phyloP scores from a whole-genome alignment of 2,113 vertebrate genomes.

The Paedocypris sp. region DNA sequence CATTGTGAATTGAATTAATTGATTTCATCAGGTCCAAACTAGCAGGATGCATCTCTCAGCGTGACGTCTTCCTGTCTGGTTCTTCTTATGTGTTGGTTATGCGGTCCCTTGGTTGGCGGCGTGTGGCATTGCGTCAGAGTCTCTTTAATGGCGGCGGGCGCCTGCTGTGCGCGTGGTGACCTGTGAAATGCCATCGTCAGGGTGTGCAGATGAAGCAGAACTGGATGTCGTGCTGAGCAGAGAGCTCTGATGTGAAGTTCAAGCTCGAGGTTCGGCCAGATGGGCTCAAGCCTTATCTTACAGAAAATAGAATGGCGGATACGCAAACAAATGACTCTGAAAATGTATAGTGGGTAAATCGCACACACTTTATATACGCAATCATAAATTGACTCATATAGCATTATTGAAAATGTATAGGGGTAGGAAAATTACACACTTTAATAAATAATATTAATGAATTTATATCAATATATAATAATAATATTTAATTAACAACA shows the following conservation, averaged over 20 bases:
- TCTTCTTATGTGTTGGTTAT: constrained; percentile 1
- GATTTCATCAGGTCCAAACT: background rate
- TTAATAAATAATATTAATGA: too few relatives aligned
- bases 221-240: constrained; percentile 20
- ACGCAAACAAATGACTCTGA: background rate
- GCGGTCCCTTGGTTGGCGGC: constrained; percentile 12
- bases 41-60: background rate
- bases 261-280: constrained; percentile 24
- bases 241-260: constrained; percentile 39
- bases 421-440: too few relatives aligned
- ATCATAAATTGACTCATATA: too few relatives aligned
- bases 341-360: too few relatives aligned
- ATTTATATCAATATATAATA: too few relatives aligned
- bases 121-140: constrained; percentile 25
- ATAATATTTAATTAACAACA: too few relatives aligned
- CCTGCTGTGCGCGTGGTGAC: constrained; percentile 15
- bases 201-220: constrained; percentile 20
- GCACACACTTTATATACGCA: too few relatives aligned
- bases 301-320: background rate
- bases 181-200: constrained; percentile 29
- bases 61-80: constrained; percentile 1
- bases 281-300: constrained; percentile 8
- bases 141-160: constrained; percentile 21
- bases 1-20: background rate
- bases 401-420: too few relatives aligned